Conservation (phyloP, 92 coral and sea anemone genomes). For the Zoanthus solanderi region DNA sequence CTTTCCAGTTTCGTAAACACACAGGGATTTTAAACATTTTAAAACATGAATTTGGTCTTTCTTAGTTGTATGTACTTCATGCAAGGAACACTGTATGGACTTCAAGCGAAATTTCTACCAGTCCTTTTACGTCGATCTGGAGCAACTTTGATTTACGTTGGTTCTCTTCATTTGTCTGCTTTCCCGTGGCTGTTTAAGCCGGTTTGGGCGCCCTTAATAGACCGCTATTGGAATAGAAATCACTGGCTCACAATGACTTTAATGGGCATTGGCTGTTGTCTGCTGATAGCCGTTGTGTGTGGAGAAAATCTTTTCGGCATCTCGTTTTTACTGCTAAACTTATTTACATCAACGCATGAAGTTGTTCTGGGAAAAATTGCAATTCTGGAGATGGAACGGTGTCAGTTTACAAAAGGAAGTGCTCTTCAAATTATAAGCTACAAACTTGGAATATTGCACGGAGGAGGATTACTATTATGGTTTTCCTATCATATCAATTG, state of each 20-base stretch:
- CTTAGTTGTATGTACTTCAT: slow-evolving; percentile 76
- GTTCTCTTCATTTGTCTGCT: slow-evolving; percentile 77
- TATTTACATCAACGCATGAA: slow-evolving; percentile 85
- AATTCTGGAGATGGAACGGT: slow-evolving; percentile 40
- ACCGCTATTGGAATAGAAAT: slow-evolving; percentile 59
- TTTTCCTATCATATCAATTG: slow-evolving; percentile 58
- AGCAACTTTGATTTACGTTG: slow-evolving; percentile 70
- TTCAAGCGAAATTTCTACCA: slow-evolving; percentile 89
- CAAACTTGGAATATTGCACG: slow-evolving; percentile 80
- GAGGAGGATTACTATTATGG: slow-evolving; percentile 85
- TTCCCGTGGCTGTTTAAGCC: slow-evolving; percentile 94
- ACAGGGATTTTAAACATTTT: too few relatives aligned
- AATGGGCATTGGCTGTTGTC: slow-evolving; percentile 69
- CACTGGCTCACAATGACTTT: slow-evolving; percentile 70
- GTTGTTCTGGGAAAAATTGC: slow-evolving; percentile 75
- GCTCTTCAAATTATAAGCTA: slow-evolving; percentile 84
- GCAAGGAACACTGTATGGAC: slow-evolving; percentile 93
- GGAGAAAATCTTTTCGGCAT: slow-evolving; percentile 32
- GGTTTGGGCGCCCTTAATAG: slow-evolving; percentile 91
- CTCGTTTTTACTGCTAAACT: slow-evolving; percentile 56
- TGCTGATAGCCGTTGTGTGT: slow-evolving; percentile 47
- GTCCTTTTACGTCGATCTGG: slow-evolving; percentile 79
- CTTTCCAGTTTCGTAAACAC: too few relatives aligned
- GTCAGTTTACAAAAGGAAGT: slow-evolving; percentile 62
- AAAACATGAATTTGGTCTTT: slow-evolving; percentile 14